These are phyloP conservation scores for Cecidostiba fungosa DNA, from an alignment of 2,888 invertebrate genomes.

Conservation along the genomic window DNA sequence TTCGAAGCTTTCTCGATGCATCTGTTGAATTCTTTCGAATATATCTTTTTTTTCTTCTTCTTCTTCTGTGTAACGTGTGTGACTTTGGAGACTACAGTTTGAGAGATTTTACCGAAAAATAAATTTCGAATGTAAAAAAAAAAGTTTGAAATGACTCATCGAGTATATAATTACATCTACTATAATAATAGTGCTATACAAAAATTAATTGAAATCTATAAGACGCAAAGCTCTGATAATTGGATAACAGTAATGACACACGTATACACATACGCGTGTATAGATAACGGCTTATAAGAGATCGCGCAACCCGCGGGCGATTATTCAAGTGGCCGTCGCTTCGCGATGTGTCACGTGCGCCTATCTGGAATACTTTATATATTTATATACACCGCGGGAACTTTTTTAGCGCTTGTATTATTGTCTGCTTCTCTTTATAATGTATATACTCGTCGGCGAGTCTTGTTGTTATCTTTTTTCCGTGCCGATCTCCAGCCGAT, in stretches of 20 bases:
- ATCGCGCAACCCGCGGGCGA: not conserved
- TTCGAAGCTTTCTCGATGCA: not conserved
- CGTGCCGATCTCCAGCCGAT: not conserved
- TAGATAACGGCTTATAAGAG: not conserved
- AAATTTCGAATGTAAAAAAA: too few relatives aligned
- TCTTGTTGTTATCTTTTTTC: not conserved
- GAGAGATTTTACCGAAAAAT: too few relatives aligned
- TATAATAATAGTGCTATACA: not conserved
- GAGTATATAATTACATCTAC: too few relatives aligned
- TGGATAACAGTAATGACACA: not conserved
- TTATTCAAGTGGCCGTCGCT: slow-evolving; percentile 3
- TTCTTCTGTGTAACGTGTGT: too few relatives aligned
- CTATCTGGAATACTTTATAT: not conserved
- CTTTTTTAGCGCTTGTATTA: not conserved
- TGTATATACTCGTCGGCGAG: not conserved
- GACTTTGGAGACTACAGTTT: too few relatives aligned
- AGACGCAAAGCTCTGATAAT: not conserved
- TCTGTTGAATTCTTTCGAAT: not conserved
- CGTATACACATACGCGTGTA: not conserved
- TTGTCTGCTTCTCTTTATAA: not conserved
- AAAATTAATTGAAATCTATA: not conserved
- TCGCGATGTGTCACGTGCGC: slow-evolving; percentile 5
- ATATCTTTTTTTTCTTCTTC: not conserved
- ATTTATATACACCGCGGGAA: not conserved
- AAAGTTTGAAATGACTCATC: too few relatives aligned